Evolutionary conservation across 2,888 invertebrate genomes (phyloP), one percentile per base, ranked within the genome.

Genomic region (Biston betularia): DNA sequence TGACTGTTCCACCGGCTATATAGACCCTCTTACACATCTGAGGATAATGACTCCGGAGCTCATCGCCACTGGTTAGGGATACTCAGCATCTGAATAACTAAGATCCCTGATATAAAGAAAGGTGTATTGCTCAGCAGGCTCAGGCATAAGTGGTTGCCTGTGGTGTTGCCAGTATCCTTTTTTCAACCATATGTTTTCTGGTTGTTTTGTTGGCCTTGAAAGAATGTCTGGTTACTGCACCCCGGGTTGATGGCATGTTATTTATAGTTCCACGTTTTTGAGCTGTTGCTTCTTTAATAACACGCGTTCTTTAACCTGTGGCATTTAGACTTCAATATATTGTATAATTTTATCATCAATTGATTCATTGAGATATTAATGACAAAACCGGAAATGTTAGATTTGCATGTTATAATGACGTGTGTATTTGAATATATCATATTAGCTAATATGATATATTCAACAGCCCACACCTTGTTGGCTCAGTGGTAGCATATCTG

Each of bases 161-260:
- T 75, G 74, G 79, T 79, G 81, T 83, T 82, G 76, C 81, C 84
- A 81, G 82, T 87, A 88, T 2, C 86, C 83, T 88, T 90, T 91
- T 90, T 86, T 85, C 85, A 84, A 72, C 86, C 91, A 92, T 89
- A 87, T 92, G 91, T 90, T 91, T 89, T 87, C 85, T 89, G 88
- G 89, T 90, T 84, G 86, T 89, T 89, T 89, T 89, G 90, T 87
- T 92, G 88, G 88, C 90, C 91, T 91, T 90, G 89, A 80, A 86
- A 85, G 88, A 87, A 88, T 89, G 90, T 86, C 89, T 89, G 89
- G 88, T 88, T 85, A 81, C 75, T 88, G 86, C 88, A 78, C 87
- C 77, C 77, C 72, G 82, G 83, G 86, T 87, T 83, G 85, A 83
- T 83, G 87, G 79, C 79, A 83, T 72, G 79, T 83, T 89, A 89